Base-by-base conservation (phyloP, 2,797 vertebrate species). In the Sandelia bainsii region DNA sequence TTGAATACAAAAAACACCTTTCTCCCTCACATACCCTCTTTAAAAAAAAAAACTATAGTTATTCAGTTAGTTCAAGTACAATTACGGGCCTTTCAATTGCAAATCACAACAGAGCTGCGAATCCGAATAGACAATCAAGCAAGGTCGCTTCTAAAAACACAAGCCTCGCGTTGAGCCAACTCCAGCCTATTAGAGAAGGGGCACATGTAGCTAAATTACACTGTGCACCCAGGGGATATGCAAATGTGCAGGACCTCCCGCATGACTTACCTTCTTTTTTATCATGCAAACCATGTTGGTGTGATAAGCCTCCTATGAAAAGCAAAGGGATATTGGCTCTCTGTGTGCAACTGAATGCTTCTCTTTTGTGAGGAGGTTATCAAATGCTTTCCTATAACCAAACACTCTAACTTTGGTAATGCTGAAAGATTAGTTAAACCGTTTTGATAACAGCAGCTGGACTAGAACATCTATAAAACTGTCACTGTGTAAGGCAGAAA, bases 131-230 rank as follows among this genome's bases (percentile, higher is more conserved):
- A 91, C 88, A 93, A 93, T 91, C 87, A 89, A 88, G 83, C 64
- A 52, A 75, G 88, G 84, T 88, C 72, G 81, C 85, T 85, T 87
- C 81, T 81, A 85, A 88, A 93, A 91, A 91, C 83, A 84, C 79
- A 75, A 79, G 83, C 85, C 84, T 73, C 52, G 46, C 72, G 79
- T 87, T 87, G 89, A 87, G 83, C 87, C 85, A 89, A 89, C 89
- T 84, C 79, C 84, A 77, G 89, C 85, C 91, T 91, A 92, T 91
- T 93, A 93, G 89, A 46, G 83, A 91, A 75, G 85, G 87, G 92
- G 94, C 93, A 94, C 89, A 92, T 93, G 93, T 93, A 93, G 92
- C 91, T 93, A 92, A 93, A 94, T 95, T 90, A 93, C 91, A 90
- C 72, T 49, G 49, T 69, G 81, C 75, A 82, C 93, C 90, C 90